Conservation (phyloP, 2,113 vertebrate species). For the Edolisoma coerulescens region DNA sequence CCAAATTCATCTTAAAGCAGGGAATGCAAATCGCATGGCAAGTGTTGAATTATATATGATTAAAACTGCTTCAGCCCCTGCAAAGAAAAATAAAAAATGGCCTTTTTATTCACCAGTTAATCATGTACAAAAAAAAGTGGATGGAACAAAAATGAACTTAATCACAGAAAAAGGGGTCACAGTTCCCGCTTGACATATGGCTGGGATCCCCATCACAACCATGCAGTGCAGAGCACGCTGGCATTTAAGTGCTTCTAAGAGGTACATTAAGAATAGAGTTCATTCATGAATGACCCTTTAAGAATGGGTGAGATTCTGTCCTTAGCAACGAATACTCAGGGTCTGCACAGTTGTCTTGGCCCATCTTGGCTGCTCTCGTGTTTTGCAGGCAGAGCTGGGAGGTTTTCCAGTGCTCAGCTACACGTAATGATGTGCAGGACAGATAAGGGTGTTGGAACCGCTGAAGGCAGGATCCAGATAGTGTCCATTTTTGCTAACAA, state of each 20-base stretch:
- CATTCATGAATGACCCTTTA: conserved; percentile 11
- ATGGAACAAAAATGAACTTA: conserved; percentile 37
- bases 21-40: not conserved
- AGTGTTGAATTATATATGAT: conserved; percentile 38
- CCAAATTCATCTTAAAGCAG: conserved; percentile 49
- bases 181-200: not conserved
- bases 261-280: not conserved
- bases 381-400: not conserved
- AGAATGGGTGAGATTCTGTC: not conserved
- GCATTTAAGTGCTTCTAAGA: conserved; percentile 1
- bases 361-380: not conserved
- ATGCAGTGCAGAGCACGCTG: not conserved
- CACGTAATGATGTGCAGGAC: not conserved
- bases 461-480: not conserved
- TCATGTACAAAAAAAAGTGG: not conserved
- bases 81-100: not conserved
- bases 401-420: not conserved
- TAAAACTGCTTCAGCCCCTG: conserved; percentile 21
- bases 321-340: not conserved
- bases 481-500: not conserved
- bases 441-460: not conserved
- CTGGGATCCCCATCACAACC: not conserved
- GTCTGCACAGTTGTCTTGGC: not conserved
- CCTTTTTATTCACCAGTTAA: conserved; percentile 26
- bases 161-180: conserved; percentile 36